Base-by-base conservation (phyloP, 2,888 invertebrate species). In the Cryptops parisi region DNA sequence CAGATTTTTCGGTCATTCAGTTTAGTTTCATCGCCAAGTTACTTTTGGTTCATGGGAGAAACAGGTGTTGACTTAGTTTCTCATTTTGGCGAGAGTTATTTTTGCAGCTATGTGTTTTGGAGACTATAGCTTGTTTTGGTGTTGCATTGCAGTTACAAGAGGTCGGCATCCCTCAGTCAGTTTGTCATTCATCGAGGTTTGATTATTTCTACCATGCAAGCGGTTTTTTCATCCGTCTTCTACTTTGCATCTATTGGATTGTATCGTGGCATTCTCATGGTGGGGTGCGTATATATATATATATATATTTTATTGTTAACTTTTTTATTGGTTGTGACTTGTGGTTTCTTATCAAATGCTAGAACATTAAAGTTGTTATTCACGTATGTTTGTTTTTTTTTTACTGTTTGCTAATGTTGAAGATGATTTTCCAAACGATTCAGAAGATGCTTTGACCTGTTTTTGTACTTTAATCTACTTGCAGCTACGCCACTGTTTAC, bases 251-350 rank as follows among this genome's bases (percentile, higher is more conserved):
- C 96, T 1, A 91, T 99, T 39, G 86, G 94, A 5, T 77, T 99
- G 22, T 99, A 98, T 72, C 98, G 96, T 69, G 97, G 97, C n/a
- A 87, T 97, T 64, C 78, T 99, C 47, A 93, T 97, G 89, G 94
- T 99, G 49, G 97, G 96, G 73, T 80, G 70, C 66, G 76, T 72
- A 22, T 48, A 22, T 6, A 12, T 17, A 21, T n/a, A 49, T 6
- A 22, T n/a, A 17, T 5, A 17, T n/a, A 19, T 51, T 17, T 6
- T 51, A 12, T 9, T 15, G n/a, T 24, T 9, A 24, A 51, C 23
- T 41, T 50, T 12, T n/a, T n/a, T n/a, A n/a, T n/a, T n/a, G n/a
- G n/a, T n/a, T n/a, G n/a, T n/a, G n/a, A n/a, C n/a, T n/a, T n/a
- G n/a, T n/a, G n/a, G n/a, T n/a, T n/a, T n/a, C n/a, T 39, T 27